These are phyloP conservation scores for Epistrophe eligans DNA, from an alignment of 2,888 invertebrate genomes.

Conservation along the genomic window DNA sequence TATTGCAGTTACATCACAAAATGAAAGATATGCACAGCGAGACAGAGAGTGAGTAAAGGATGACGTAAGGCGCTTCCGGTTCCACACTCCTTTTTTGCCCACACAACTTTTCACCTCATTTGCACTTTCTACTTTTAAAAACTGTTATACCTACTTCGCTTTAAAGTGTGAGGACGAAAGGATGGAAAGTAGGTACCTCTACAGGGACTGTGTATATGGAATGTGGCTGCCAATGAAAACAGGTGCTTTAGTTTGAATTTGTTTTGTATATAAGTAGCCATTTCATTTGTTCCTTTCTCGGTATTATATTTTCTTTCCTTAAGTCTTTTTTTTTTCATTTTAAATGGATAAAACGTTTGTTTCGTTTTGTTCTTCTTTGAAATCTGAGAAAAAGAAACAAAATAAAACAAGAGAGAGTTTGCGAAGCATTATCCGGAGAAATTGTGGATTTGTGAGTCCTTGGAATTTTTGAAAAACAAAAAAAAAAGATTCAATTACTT, in stretches of 20 bases:
- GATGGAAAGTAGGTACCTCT: no score
- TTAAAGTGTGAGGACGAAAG: slow-evolving; percentile 1
- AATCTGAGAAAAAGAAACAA: background rate
- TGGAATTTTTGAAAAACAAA: slow-evolving; percentile 11
- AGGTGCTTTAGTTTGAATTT: slow-evolving; percentile 54
- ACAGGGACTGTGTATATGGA: no score
- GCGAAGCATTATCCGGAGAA: slow-evolving; percentile 4
- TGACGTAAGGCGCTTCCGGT: slow-evolving; percentile 26
- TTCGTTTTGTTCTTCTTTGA: slow-evolving; percentile 30
- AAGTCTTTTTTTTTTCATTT: slow-evolving; percentile 20
- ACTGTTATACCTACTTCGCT: slow-evolving; percentile 6
- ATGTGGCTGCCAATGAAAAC: slow-evolving; percentile 58
- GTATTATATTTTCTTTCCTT: slow-evolving; percentile 13
- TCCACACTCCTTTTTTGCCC: slow-evolving; percentile 14
- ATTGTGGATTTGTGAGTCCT: slow-evolving; percentile 41
- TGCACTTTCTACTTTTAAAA: slow-evolving; percentile 52
- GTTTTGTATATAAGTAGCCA: slow-evolving; percentile 43
- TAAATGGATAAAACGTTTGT: slow-evolving; percentile 39
- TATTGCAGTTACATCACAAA: slow-evolving; percentile 34
- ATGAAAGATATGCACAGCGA: slow-evolving; percentile 18
- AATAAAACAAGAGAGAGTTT: background rate
- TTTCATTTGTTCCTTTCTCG: slow-evolving; percentile 33
- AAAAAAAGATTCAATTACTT: slow-evolving; percentile 41
- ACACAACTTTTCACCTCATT: slow-evolving; percentile 62
- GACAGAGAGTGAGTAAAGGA: slow-evolving; percentile 24